Percentiles rank a stretch among this genome's conserved stretches.
phyloP scores from a whole-genome alignment of 2,113 vertebrate genomes.

The Callipepla californica region DNA sequence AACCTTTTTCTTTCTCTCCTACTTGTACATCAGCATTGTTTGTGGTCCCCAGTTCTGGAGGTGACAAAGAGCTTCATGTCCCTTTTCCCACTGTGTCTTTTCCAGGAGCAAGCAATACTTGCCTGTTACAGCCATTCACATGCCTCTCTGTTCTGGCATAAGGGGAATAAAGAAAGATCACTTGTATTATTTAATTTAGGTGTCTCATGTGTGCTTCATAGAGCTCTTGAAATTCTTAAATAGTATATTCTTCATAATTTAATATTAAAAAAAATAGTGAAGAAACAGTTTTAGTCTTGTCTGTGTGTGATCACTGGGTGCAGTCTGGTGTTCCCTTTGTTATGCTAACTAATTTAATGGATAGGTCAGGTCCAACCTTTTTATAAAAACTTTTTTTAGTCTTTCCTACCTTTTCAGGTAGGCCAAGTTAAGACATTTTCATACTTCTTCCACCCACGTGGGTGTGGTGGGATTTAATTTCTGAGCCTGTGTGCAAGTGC shows the following conservation, averaged over 20 bases:
- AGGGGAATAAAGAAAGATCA: neutral
- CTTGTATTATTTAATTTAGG: neutral
- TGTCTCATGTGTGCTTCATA: neutral
- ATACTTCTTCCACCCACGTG: constrained; percentile 40
- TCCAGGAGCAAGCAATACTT: neutral
- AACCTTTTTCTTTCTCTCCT: neutral
- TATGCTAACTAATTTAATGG: neutral
- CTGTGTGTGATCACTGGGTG: neutral
- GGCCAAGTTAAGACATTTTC: constrained; percentile 49
- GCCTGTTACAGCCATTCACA: neutral
- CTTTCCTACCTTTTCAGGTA: constrained; percentile 50
- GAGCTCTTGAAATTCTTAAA: neutral
- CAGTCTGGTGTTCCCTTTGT: constrained; percentile 9
- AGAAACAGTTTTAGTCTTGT: neutral
- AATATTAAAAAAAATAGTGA: neutral
- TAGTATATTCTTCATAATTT: neutral
- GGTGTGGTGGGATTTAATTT: constrained; percentile 61
- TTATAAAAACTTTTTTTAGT: neutral
- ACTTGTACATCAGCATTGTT: neutral
- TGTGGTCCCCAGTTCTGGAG: neutral
- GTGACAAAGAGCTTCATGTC: neutral
- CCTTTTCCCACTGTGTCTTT: neutral
- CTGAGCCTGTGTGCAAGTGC: neutral
- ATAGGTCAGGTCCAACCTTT: neutral
- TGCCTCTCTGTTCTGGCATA: neutral